Percentiles rank a stretch among this genome's conserved stretches.
Conservation (phyloP, 2,797 vertebrate genomes). For the Micrastur ruficollis region DNA sequence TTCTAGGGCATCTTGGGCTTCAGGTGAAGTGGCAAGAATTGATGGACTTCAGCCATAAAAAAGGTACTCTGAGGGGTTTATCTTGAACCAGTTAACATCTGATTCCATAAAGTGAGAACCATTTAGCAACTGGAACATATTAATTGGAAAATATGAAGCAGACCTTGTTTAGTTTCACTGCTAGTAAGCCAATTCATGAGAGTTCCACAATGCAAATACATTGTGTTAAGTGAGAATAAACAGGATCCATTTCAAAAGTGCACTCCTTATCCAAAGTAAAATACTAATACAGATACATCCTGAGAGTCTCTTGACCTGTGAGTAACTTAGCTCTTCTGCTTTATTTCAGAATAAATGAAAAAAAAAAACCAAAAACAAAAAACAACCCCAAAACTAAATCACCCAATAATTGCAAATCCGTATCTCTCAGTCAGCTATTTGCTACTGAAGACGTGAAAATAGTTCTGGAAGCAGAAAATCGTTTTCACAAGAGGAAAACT, state of each 20-base stretch:
- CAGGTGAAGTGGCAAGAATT: not conserved
- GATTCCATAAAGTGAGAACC: not conserved
- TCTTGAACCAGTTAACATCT: not conserved
- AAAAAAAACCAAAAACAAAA: not conserved
- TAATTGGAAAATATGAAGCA: not conserved
- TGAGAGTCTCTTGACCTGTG: not conserved
- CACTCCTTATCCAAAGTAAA: not conserved
- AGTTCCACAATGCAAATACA: not conserved
- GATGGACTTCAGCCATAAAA: not conserved
- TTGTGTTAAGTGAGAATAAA: not conserved
- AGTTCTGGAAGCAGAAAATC: not conserved
- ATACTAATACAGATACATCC: not conserved
- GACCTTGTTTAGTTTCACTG: not conserved
- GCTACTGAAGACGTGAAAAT: not conserved
- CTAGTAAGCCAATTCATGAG: not conserved
- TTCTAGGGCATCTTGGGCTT: not conserved
- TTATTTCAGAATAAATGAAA: not conserved
- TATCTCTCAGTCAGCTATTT: not conserved
- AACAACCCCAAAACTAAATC: no score
- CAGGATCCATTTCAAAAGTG: not conserved
- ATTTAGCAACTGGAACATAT: not conserved
- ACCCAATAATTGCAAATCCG: not conserved
- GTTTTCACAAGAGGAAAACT: not conserved
- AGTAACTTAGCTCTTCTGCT: not conserved
- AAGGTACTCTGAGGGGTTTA: not conserved